Conservation (phyloP, 1,140 invertebrate genomes). For the Drosophila prosaltans region DNA sequence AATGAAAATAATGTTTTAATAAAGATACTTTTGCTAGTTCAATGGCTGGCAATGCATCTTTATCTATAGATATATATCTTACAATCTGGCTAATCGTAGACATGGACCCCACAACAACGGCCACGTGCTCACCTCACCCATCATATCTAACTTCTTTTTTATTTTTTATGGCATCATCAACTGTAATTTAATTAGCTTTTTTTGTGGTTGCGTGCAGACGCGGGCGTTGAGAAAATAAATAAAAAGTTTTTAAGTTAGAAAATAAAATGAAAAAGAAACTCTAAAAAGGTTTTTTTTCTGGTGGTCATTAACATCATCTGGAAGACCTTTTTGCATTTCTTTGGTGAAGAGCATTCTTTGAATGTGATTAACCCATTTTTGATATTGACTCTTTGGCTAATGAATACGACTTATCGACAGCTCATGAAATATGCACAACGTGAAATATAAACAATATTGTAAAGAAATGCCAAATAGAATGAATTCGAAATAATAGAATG, state of each 20-base stretch:
- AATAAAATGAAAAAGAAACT: slow-evolving; percentile 8
- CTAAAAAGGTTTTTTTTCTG: background rate
- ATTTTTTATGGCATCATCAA: slow-evolving; percentile 48
- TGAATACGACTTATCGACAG: slow-evolving; percentile 51
- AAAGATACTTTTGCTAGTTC: slow-evolving; percentile 48
- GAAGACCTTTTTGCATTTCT: background rate
- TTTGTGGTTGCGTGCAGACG: slow-evolving; percentile 6
- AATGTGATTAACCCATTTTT: slow-evolving; percentile 72
- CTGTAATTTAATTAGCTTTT: slow-evolving; percentile 63
- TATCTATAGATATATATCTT: slow-evolving; percentile 26
- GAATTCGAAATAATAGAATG: slow-evolving; percentile 32
- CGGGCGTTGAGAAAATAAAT: background rate
- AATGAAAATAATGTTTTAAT: slow-evolving; percentile 69
- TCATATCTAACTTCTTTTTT: slow-evolving; percentile 47
- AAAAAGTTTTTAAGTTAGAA: background rate
- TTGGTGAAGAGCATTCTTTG: slow-evolving; percentile 25
- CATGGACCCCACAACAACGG: slow-evolving; percentile 31
- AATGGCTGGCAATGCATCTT: slow-evolving; percentile 48
- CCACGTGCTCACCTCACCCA: slow-evolving; percentile 51
- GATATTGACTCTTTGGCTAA: slow-evolving; percentile 35
- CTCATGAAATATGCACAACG: slow-evolving; percentile 53
- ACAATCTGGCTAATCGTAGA: slow-evolving; percentile 56
- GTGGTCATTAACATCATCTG: slow-evolving; percentile 20
- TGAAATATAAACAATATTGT: slow-evolving; percentile 39
- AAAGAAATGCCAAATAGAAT: slow-evolving; percentile 29